These are phyloP conservation scores for Eidolon dupreanum DNA, from an alignment of 2,797 vertebrate genomes.

Conservation along the genomic window DNA sequence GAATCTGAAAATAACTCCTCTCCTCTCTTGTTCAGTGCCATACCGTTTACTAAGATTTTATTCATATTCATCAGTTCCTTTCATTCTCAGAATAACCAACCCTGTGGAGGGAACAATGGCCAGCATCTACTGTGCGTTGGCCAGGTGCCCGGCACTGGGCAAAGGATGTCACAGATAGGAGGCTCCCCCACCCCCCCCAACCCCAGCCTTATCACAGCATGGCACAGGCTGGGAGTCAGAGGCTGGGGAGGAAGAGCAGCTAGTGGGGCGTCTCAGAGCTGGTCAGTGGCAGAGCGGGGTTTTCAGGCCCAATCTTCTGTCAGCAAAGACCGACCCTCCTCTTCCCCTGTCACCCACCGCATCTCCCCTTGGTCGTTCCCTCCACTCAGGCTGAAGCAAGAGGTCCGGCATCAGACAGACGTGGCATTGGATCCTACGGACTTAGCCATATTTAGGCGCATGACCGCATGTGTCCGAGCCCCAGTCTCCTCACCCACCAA, in stretches of 20 bases:
- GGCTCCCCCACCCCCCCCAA: background rate
- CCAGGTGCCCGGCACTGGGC: background rate
- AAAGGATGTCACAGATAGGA: background rate
- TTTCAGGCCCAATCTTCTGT: background rate
- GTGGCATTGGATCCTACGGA: background rate
- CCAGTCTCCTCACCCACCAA: background rate
- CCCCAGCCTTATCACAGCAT: background rate
- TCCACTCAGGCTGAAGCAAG: background rate
- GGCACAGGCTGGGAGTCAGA: background rate
- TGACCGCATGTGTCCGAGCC: background rate
- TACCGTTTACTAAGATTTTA: background rate
- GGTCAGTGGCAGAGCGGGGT: background rate
- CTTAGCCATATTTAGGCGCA: background rate
- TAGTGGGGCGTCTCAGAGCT: fast-evolving
- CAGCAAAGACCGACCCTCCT: fast-evolving
- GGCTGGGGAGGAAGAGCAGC: background rate
- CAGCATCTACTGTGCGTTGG: background rate
- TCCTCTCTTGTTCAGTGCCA: background rate
- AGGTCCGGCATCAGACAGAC: background rate
- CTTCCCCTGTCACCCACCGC: background rate
- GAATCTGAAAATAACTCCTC: background rate
- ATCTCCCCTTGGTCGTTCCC: background rate
- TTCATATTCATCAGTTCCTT: background rate
- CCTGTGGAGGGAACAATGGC: fast-evolving
- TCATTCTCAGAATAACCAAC: background rate